These are phyloP conservation scores for Cotesia typhae DNA, from an alignment of 1,140 invertebrate genomes.

Conservation along the genomic window DNA sequence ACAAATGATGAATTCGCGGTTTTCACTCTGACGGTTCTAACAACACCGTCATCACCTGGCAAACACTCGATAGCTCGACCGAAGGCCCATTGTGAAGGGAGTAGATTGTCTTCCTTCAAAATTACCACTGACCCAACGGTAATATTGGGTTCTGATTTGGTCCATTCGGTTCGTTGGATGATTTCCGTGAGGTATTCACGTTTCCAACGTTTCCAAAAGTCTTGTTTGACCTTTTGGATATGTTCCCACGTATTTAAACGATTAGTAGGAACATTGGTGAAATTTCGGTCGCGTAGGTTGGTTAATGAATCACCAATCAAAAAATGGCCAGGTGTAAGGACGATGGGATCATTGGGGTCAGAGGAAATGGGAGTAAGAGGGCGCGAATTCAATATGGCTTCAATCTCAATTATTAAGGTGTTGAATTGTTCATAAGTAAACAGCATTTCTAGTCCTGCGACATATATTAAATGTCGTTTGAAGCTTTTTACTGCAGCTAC, in stretches of 20 bases:
- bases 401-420: constrained; percentile 20
- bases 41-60: constrained; percentile 40
- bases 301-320: constrained; percentile 19
- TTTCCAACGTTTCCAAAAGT: constrained; percentile 20
- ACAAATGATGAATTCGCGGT: constrained; percentile 7
- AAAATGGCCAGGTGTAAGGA: constrained; percentile 21
- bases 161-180: constrained; percentile 2
- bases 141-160: not conserved
- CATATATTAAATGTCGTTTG: constrained; percentile 19
- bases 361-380: constrained; percentile 22
- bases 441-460: not conserved
- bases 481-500: constrained; percentile 30
- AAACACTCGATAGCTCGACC: constrained; percentile 25
- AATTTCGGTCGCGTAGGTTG: constrained; percentile 13
- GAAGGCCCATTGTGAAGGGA: constrained; percentile 25
- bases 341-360: constrained; percentile 21
- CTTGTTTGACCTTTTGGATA: constrained; percentile 14
- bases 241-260: constrained; percentile 10
- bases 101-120: constrained; percentile 40
- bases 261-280: not conserved
- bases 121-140: constrained; percentile 35
- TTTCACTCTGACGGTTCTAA: constrained; percentile 39
- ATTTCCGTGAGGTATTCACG: constrained; percentile 23
- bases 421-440: constrained; percentile 21
- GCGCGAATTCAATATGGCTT: constrained; percentile 22